These are phyloP conservation scores for Oryzias dopingdopingensis DNA, from an alignment of 2,797 vertebrate species.

Conservation along the genomic window DNA sequence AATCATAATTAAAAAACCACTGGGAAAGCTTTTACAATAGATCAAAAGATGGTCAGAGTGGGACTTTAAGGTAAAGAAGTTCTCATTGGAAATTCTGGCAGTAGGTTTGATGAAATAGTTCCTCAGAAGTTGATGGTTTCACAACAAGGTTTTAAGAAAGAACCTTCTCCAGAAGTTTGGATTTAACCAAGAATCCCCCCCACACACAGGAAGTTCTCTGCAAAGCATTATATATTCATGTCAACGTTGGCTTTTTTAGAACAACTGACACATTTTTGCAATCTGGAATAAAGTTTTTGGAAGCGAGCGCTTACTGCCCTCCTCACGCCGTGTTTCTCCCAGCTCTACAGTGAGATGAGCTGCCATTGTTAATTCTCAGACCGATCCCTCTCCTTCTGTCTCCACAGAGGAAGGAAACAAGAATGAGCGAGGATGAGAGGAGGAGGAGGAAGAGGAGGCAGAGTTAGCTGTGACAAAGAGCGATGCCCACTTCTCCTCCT, in stretches of 20 bases:
- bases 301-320: constrained; percentile 25
- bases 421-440: constrained; percentile 52
- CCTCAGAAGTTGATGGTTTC: too few relatives aligned
- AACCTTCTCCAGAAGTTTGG: too few relatives aligned
- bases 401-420: constrained; percentile 47
- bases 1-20: too few relatives aligned
- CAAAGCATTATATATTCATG: too few relatives aligned
- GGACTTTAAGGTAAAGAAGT: too few relatives aligned
- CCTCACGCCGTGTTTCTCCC: constrained; percentile 28
- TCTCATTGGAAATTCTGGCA: too few relatives aligned
- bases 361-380: constrained; percentile 76
- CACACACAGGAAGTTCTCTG: too few relatives aligned
- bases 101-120: too few relatives aligned
- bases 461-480: constrained; percentile 65
- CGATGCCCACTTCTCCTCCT: constrained; percentile 62
- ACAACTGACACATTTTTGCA: constrained; percentile 30
- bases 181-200: too few relatives aligned
- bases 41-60: too few relatives aligned
- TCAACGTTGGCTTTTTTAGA: not conserved
- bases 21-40: too few relatives aligned
- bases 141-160: too few relatives aligned
- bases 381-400: constrained; percentile 76
- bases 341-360: constrained; percentile 70
- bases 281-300: constrained; percentile 45
- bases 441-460: constrained; percentile 36